Evolutionary conservation across 1,140 invertebrate species (phyloP).

Genomic region (Zaprionus inermis): DNA sequence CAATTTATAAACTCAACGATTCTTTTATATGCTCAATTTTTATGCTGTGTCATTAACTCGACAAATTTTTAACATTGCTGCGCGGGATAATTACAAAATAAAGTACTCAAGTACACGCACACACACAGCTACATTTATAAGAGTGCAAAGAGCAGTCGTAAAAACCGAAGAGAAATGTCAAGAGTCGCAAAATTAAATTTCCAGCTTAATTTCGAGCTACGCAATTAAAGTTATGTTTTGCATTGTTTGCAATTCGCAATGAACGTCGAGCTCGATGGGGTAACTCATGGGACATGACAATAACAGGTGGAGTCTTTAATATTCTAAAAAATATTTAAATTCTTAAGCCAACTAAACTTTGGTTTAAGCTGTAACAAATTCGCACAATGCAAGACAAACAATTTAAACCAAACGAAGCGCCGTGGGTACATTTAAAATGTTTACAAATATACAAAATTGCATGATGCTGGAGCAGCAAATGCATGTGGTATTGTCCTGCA

Average conservation of each 20-base stretch:
- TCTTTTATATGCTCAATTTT: slow-evolving; percentile 66
- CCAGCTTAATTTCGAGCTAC: slow-evolving; percentile 30
- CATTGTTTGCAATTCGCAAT: slow-evolving; percentile 57
- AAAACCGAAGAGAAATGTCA: slow-evolving; percentile 41
- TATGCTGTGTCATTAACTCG: slow-evolving; percentile 72
- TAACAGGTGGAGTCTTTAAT: background rate
- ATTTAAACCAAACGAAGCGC: background rate
- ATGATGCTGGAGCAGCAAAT: background rate
- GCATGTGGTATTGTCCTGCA: background rate
- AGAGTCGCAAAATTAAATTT: slow-evolving; percentile 45
- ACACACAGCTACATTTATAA: slow-evolving; percentile 7
- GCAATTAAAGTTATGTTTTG: slow-evolving; percentile 34
- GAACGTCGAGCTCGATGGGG: slow-evolving; percentile 36
- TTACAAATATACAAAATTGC: background rate
- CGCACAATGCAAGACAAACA: background rate
- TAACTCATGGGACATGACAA: slow-evolving; percentile 12
- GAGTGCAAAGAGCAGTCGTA: slow-evolving; percentile 38
- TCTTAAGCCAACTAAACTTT: background rate
- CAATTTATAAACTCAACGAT: slow-evolving; percentile 49
- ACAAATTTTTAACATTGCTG: slow-evolving; percentile 74
- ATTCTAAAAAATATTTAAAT: background rate
- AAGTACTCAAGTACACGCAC: slow-evolving; percentile 45
- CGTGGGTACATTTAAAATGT: background rate
- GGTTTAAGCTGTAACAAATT: background rate
- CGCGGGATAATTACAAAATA: slow-evolving; percentile 69